Evolutionary conservation across 2,797 vertebrate genomes (phyloP), one percentile per base, ranked within the genome.

Genomic region (Chloroceryle inda): DNA sequence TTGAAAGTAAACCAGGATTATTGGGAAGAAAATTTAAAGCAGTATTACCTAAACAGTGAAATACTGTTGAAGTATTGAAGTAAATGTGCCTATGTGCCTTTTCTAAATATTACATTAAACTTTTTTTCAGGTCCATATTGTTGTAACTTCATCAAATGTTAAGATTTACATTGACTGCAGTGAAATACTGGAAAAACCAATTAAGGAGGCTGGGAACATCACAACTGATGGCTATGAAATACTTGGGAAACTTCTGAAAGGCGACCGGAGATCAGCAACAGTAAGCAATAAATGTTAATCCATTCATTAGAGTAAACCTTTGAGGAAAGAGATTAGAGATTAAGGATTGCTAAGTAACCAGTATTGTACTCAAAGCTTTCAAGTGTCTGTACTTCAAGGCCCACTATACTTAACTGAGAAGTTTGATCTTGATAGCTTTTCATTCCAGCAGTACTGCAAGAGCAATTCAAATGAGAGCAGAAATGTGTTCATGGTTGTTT

Each of bases 101-200:
- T 81, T 79, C 40, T 93, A 62, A 88, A 52, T 88, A 63, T n/a
- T 53, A 10, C 0, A 0, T 50, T 68, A 31, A 85, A 73, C 38
- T 71, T 63, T 79, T 40, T 96, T 96, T 85, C 95, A 99, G 99
- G 98, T 99, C 93, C 99, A 99, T 95, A 97, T 99, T 93, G 97
- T 99, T 96, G 99, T 99, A 63, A 99, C 99, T 31, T 96, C 99
- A 84, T 98, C 98, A 94, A 98, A 96, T 83, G 98, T 99, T 94
- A 99, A 98, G 90, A 98, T 99, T 96, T 99, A 99, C 84, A 80
- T 99, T 52, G 99, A 99, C 98, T 99, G 99, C 97, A 98, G 98
- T 94, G 98, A 99, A 96, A 98, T 99, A 95, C 94, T 98, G 12
- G 99, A 99, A 91, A 99, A 99, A 96, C 96, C 98, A 91, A 98